Evolutionary conservation across 2,113 vertebrate genomes (phyloP), one percentile per base, ranked within the genome.

Genomic region (Silurus meridionalis): DNA sequence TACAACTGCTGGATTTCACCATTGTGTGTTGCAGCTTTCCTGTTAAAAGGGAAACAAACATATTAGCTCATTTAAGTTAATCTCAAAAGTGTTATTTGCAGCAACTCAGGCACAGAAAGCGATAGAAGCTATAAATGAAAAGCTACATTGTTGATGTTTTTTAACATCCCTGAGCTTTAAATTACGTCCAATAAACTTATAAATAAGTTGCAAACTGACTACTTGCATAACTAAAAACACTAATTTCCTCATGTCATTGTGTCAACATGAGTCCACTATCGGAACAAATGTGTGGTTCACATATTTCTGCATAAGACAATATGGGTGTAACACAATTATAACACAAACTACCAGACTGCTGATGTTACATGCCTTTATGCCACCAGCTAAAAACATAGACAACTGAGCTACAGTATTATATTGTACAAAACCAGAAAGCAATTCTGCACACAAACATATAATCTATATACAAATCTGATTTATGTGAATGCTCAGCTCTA

Each of bases 1-100:
- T 98, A 98, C n/a, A 99, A 94, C 71, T 96, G 91, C 5, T 95
- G 94, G 80, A 98, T 98, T 94, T 99, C 97, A 85, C 93, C 95
- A 94, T 96, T 95, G 79, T 97, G 97, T 64, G 95, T 94, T 19
- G 95, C 94, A 53, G 95, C 94, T 91, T 96, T 99, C 93, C 98
- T 99, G 93, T 60, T 83, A 53, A 83, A 83, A 37, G 52, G 64
- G n/a, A 46, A 81, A 85, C 64, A n/a, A 67, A 64, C 4, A 82
- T 46, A 21, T 55, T 48, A 55, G 25, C 48, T 48, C 21, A 58
- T 58, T 4, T 10, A 23, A 13, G 55, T 13, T 53, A 14, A 83
- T 8, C n/a, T 69, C n/a, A 58, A 23, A 37, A 14, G 5, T 14
- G 11, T 78, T 0, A 37, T 17, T 17, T 15, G 9, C 50, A 53